A percentile compares a stretch with the other conserved stretches of the same genome.
phyloP scores from a whole-genome alignment of 1,140 invertebrate species.

The Pseudomyrmex gracilis region DNA sequence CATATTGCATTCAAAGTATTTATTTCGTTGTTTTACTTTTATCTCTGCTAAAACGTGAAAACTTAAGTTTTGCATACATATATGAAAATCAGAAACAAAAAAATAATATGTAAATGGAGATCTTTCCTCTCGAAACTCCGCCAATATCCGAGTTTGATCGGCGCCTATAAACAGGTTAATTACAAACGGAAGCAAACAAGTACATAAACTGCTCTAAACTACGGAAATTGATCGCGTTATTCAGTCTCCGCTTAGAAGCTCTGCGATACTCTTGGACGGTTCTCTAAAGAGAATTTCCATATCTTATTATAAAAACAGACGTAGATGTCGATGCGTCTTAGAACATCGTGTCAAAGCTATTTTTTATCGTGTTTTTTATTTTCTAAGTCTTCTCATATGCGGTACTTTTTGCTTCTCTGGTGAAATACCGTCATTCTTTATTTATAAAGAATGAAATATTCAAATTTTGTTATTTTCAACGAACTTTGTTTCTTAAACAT shows the following conservation, averaged over 20 bases:
- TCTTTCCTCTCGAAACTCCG: conserved; percentile 15
- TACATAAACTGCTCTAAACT: not conserved
- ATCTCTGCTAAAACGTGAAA: too few relatives aligned
- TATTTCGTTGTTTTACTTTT: not conserved
- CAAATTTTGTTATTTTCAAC: not conserved
- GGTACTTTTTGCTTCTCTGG: not conserved
- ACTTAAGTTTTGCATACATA: too few relatives aligned
- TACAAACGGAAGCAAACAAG: conserved; percentile 46
- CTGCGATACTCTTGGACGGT: not conserved
- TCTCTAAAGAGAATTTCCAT: not conserved
- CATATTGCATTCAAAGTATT: not conserved
- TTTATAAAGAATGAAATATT: not conserved
- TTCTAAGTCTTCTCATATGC: not conserved
- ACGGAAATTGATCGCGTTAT: conserved; percentile 38
- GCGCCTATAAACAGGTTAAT: conserved; percentile 32
- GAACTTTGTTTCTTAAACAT: too few relatives aligned
- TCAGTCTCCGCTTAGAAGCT: not conserved
- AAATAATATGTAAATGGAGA: not conserved
- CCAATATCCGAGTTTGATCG: conserved; percentile 52
- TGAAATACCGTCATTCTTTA: not conserved
- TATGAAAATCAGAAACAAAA: too few relatives aligned
- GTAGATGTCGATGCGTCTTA: not conserved
- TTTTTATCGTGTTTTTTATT: not conserved
- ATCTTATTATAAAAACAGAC: not conserved
- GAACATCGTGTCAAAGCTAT: not conserved